These are phyloP conservation scores for Melinopterus prodromus DNA, from an alignment of 2,888 invertebrate genomes.

Conservation along the genomic window DNA sequence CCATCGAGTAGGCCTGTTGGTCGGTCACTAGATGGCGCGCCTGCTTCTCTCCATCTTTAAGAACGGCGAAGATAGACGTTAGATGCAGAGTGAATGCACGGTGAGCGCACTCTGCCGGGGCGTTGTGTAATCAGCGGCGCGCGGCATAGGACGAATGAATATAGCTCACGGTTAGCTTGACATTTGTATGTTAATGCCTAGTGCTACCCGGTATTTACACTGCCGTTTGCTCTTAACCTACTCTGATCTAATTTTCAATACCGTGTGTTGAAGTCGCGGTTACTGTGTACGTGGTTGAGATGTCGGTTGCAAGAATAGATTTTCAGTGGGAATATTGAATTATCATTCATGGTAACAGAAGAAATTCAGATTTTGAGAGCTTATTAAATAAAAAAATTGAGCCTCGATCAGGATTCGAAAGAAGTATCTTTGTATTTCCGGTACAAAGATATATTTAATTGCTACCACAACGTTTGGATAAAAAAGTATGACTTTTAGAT, in stretches of 20 bases:
- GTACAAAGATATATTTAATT: too few relatives aligned
- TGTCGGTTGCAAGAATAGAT: too few relatives aligned
- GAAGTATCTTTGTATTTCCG: too few relatives aligned
- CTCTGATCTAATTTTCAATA: neutral
- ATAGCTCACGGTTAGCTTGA: conserved; percentile 58
- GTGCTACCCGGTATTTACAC: conserved; percentile 49
- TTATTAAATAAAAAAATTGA: too few relatives aligned
- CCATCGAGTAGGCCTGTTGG: neutral
- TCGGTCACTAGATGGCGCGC: conserved; percentile 7
- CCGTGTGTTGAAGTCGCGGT: neutral
- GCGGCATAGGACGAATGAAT: conserved; percentile 42
- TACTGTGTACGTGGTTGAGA: too few relatives aligned
- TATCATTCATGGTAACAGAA: too few relatives aligned
- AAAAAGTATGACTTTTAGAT: too few relatives aligned
- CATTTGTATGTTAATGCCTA: conserved; percentile 56
- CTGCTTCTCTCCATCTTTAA: conserved; percentile 8
- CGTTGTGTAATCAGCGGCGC: conserved; percentile 64
- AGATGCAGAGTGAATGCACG: conserved; percentile 45
- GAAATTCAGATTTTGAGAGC: too few relatives aligned
- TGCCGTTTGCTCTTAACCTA: conserved; percentile 40
- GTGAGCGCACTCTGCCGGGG: conserved; percentile 61
- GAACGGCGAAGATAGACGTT: neutral
- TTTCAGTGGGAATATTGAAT: too few relatives aligned
- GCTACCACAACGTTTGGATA: too few relatives aligned
- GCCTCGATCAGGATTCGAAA: too few relatives aligned